A percentile compares a stretch with the other conserved stretches of the same genome.
phyloP scores from a whole-genome alignment of 2,888 invertebrate species.

The Baronia brevicornis region DNA sequence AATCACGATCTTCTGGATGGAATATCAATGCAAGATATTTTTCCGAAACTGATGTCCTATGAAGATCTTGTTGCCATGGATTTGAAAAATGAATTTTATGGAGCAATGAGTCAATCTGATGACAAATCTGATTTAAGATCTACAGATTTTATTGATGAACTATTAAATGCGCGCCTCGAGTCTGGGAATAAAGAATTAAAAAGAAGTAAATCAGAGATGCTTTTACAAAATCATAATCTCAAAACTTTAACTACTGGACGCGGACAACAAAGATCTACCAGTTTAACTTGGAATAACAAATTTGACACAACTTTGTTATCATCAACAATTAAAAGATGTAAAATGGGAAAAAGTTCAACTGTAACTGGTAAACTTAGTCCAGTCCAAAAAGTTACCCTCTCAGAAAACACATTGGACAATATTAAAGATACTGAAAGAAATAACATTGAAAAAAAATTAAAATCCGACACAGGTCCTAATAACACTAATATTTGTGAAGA shows the following conservation, averaged over 20 bases:
- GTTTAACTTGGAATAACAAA: slow-evolving; percentile 82
- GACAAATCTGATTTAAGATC: slow-evolving; percentile 68
- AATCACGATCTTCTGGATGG: slow-evolving; percentile 89
- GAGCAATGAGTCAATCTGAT: slow-evolving; percentile 57
- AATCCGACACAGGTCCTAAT: slow-evolving; percentile 40
- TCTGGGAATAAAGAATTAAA: slow-evolving; percentile 75
- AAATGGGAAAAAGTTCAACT: slow-evolving; percentile 70
- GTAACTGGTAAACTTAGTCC: slow-evolving; percentile 62
- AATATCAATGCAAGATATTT: slow-evolving; percentile 90
- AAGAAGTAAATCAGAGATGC: slow-evolving; percentile 80
- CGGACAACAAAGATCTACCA: slow-evolving; percentile 80
- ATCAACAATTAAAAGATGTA: slow-evolving; percentile 81
- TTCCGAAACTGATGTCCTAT: slow-evolving; percentile 81
- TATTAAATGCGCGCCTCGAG: slow-evolving; percentile 68
- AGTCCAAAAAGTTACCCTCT: slow-evolving; percentile 42
- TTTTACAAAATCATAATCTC: slow-evolving; percentile 65
- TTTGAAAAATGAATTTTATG: slow-evolving; percentile 77
- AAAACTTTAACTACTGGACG: slow-evolving; percentile 69
- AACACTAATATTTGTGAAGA: slow-evolving; percentile 49
- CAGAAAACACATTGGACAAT: slow-evolving; percentile 47
- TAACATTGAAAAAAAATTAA: slow-evolving; percentile 47
- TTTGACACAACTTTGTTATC: slow-evolving; percentile 76
- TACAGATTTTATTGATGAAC: slow-evolving; percentile 74
- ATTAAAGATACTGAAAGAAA: slow-evolving; percentile 48
- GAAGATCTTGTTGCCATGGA: slow-evolving; percentile 80